Evolutionary conservation across 1,140 invertebrate species (phyloP), one percentile per base, ranked within the genome.

Genomic region (Drosophila kepulauana): DNA sequence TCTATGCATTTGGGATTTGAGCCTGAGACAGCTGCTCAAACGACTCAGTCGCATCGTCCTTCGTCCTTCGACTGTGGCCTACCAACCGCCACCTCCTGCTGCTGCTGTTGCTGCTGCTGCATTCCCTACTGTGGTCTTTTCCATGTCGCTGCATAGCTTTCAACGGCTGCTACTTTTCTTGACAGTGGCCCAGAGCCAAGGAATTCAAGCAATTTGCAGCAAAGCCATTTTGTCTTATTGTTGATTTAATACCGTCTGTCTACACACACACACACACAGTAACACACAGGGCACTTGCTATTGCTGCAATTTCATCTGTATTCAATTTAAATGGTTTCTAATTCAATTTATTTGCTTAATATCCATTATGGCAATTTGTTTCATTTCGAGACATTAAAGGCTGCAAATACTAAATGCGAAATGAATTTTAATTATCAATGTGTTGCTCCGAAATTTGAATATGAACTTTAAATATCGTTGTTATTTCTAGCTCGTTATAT

Each of bases 101-200:
- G 20, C 45, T 33, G 41, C 7, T 49, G 48, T 57, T 62, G 30
- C 2, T 45, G 8, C 49, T 52, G 28, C 46, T 33, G 38, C 41
- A 82, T 74, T 85, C 69, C 68, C 62, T 84, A 69, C 71, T 88
- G 84, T 87, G 82, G 84, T 84, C 86, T 82, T 79, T 87, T 88
- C 79, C 72, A 88, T 88, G 79, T 87, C 84, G 84, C 59, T 88
- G 82, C 82, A 86, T 87, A 72, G 82, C 82, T 86, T 87, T 87
- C 79, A 86, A 68, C 84, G 78, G 51, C 68, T 75, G 73, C 76
- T 87, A 74, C 69, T 65, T 81, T 77, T 67, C 75, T 59, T 75
- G 74, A 59, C 82, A 79, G 79, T 79, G 58, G 43, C 72, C 57
- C 51, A 33, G 66, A 69, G 58, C 70, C 10, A 56, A 30, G 79